Conservation (phyloP, 23 tunicate species). For the Diplosoma virens region DNA sequence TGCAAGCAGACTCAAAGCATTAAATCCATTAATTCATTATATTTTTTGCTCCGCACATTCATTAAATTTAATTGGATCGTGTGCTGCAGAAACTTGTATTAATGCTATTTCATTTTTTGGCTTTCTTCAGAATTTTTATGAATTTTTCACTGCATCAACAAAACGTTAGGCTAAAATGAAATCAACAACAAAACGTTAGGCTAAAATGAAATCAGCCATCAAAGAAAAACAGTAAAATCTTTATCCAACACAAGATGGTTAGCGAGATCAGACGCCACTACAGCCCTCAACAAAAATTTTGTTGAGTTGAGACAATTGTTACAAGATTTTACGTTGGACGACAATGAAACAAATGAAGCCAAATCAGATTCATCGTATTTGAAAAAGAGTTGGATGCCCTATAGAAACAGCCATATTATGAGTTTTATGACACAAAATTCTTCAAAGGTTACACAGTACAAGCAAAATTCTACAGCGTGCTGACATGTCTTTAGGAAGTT, state of each 20-base stretch:
- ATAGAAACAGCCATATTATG: conserved; percentile 17
- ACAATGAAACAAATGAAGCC: conserved; percentile 2
- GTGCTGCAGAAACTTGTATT: too few relatives aligned
- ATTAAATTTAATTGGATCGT: too few relatives aligned
- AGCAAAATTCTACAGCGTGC: conserved; percentile 14
- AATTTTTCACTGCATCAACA: too few relatives aligned
- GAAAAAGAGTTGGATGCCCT: conserved; percentile 17
- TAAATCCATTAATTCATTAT: too few relatives aligned
- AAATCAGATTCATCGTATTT: conserved; percentile 4
- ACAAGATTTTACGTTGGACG: conserved; percentile 23
- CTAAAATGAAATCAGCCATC: conserved; percentile 30
- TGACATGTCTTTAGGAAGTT: conserved; percentile 14
- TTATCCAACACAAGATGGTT: conserved; percentile 27
- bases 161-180: too few relatives aligned
- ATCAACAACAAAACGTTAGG: too few relatives aligned
- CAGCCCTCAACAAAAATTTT: conserved; percentile 14
- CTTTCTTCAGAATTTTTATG: too few relatives aligned
- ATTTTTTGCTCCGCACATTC: too few relatives aligned
- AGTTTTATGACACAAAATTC: conserved; percentile 12
- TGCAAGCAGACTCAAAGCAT: too few relatives aligned
- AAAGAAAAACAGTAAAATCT: conserved; percentile 22
- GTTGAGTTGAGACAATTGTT: conserved; percentile 22
- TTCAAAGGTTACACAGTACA: conserved; percentile 18
- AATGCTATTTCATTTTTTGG: too few relatives aligned
- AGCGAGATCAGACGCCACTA: conserved; percentile 18